Percentiles rank a stretch among this genome's conserved stretches.
Conservation (phyloP, 2,113 vertebrate species). For the Tupaia chinensis region DNA sequence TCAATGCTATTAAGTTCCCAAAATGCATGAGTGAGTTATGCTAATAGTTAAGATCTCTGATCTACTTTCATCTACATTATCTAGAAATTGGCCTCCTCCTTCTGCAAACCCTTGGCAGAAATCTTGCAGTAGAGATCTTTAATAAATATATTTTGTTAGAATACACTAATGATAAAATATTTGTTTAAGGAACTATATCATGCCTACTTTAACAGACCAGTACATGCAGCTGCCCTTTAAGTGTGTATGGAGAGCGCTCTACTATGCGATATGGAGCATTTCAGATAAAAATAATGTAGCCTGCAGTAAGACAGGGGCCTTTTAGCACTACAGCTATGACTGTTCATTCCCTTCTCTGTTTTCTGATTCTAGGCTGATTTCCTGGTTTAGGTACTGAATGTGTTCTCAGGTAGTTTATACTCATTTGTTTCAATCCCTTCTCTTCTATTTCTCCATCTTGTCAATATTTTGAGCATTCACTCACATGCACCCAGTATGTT, state of each 20-base stretch:
- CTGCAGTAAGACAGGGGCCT: background rate
- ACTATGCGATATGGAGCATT: background rate
- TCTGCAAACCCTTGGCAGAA: slow-evolving; percentile 23
- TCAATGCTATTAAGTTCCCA: background rate
- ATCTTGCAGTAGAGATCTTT: background rate
- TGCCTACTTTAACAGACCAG: background rate
- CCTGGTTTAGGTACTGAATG: background rate
- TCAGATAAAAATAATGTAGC: slow-evolving; percentile 18
- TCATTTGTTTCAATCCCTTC: background rate
- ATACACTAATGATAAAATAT: slow-evolving; percentile 18
- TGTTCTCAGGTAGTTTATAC: background rate
- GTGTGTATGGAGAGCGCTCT: background rate
- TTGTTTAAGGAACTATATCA: background rate
- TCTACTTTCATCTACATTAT: slow-evolving; percentile 37
- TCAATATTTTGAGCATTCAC: no score
- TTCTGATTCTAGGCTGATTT: slow-evolving; percentile 18
- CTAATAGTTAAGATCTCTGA: background rate
- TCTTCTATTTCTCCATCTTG: no score
- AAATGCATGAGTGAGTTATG: background rate
- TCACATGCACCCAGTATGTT: no score
- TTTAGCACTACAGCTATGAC: background rate
- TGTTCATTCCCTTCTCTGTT: background rate
- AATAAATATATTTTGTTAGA: background rate
- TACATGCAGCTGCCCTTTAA: background rate
- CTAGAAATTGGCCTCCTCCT: background rate